Percentiles rank a stretch among this genome's conserved stretches.
Evolutionary conservation across 1,140 invertebrate species (phyloP).

Genomic region (Bombus difficillimus): DNA sequence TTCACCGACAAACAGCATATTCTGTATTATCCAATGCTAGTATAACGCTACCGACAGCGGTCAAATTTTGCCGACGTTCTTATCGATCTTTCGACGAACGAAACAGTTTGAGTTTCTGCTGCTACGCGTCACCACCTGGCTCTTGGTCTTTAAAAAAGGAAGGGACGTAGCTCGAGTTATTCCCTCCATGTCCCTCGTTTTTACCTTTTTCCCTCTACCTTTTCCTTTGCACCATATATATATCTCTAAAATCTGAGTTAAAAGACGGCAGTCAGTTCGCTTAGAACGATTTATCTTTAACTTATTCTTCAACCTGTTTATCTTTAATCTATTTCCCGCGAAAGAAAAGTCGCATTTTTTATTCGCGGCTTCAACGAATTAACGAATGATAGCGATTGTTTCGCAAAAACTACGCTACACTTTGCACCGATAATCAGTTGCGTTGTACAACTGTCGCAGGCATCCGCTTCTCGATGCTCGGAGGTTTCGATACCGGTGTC

Average conservation of each 20-base stretch:
- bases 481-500: constrained; percentile 77
- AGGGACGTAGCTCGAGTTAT: neutral
- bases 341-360: neutral
- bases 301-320: too few species aligned
- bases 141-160: neutral
- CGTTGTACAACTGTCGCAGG: constrained; percentile 2
- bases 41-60: constrained; percentile 22
- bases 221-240: neutral
- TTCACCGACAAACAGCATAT: neutral
- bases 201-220: too few species aligned
- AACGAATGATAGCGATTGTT: neutral
- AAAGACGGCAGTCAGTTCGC: neutral
- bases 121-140: constrained; percentile 58
- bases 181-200: too few species aligned
- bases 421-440: neutral
- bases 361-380: rapidly evolving
- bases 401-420: neutral
- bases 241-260: neutral
- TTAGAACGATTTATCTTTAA: neutral
- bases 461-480: constrained; percentile 72
- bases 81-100: constrained; percentile 34
- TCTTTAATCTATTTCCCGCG: neutral
- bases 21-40: neutral
- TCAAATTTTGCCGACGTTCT: constrained; percentile 43
- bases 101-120: neutral